Base-by-base conservation (phyloP, 2,888 invertebrate species). In the Sphaerophoria rueppellii region DNA sequence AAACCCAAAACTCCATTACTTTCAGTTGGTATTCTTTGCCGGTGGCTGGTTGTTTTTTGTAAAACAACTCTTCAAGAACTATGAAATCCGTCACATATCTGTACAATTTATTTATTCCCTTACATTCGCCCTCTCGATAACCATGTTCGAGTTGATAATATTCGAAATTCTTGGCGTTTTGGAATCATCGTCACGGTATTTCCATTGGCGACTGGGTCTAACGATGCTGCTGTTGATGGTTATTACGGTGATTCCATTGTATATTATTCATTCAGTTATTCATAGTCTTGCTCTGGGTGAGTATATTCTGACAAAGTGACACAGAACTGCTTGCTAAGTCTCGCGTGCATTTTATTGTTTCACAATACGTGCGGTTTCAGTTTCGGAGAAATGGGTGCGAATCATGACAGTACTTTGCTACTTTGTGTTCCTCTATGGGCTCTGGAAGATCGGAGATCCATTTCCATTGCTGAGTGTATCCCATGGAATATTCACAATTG, bases 361-460 rank as follows among this genome's bases (percentile, higher is more conserved):
- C n/a, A n/a, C n/a, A n/a, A n/a, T n/a, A n/a, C n/a, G n/a, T 52
- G 16, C 14, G 4, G 4, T 50, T 65, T 16, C 72, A 97, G 97
- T 97, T 86, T 95, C 95, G 87, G 93, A 94, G 88, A 95, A 95
- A 89, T 94, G 96, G 91, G 95, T 96, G 88, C 94, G 95, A 87
- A 95, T 96, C 24, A 92, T 98, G 77, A 97, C 98, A 3, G 92
- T 96, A 82, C 91, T 96, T 67, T 95, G 96, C 0, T 99, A 99
- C 97, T 94, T 98, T 86, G 94, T 96, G 72, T 99, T 98, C 90
- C 93, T 99, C 34, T 98, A 98, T 90, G 95, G 98, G 89, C 98
- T 99, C 90, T 99, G 99, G 99, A 98, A 99, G 93, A 95, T 99
- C 82, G 99, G 99, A 0, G 99, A 99, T 92, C 99, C 99, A 0